Evolutionary conservation across 2,113 vertebrate species (phyloP), one percentile per base, ranked within the genome.

Genomic region (Platichthys stellatus): DNA sequence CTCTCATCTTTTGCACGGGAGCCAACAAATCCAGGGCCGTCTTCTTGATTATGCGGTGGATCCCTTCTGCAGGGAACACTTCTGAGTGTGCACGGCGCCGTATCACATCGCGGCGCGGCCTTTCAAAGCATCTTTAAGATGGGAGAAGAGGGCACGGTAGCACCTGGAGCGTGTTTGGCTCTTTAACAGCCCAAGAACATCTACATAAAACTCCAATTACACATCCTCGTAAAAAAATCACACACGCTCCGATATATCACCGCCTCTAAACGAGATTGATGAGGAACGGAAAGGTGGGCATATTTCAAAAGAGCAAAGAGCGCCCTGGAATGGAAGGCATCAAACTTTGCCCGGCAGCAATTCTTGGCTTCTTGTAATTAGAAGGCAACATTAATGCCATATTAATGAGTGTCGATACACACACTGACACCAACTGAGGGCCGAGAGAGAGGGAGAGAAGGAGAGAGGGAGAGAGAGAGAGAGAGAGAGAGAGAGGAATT

Each of bases 181-280:
- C 88, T 84, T 82, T 82, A 91, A 88, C 76, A 63, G 70, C 80
- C 65, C 57, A 73, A 78, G 67, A 87, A 86, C 82, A 85, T 90
- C 77, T 85, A 86, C 86, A 88, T 92, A 91, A 91, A 92, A 84
- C 74, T 84, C 69, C 82, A 91, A 90, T 91, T 88, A 88, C 83
- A 87, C 80, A 88, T 72, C 74, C 65, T 83, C 89, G 69, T 89
- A 90, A 92, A 63, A 90, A 90, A 65, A 62, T 64, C 62, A 63
- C 80, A 79, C 56, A 18, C 20, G 47, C 69, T 24, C 58, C 81
- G 24, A 77, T 86, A 90, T 80, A 89, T 85, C 84, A 83, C 28
- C 43, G 6, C 47, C 75, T 73, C 69, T 80, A 86, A 88, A 91
- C 59, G 65, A 82, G 75, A 92, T 87, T 82, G 85, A 89, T 91